phyloP scores from a whole-genome alignment of 1,140 invertebrate species.

The Polypedilum pembai region DNA sequence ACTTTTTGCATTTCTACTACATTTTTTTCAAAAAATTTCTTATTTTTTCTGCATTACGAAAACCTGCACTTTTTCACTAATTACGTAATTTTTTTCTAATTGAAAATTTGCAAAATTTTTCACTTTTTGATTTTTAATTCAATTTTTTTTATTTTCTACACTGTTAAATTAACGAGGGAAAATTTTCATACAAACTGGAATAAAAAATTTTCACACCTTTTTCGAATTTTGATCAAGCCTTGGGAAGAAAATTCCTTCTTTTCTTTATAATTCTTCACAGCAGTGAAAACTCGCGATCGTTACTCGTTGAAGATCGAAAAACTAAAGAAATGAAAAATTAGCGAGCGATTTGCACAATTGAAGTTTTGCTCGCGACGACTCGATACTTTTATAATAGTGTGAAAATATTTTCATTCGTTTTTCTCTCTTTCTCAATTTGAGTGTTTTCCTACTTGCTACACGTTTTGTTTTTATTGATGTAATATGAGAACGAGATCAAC shows the following conservation, averaged over 20 bases:
- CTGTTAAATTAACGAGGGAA: not conserved
- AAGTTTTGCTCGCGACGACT: constrained; percentile 4
- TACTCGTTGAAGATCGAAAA: constrained; percentile 20
- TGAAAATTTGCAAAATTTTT: not conserved
- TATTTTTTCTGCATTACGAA: not conserved
- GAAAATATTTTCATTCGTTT: not conserved
- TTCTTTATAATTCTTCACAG: not conserved
- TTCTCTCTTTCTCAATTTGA: not conserved
- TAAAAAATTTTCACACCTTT: not conserved
- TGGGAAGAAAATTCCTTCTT: not conserved
- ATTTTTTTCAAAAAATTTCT: not conserved
- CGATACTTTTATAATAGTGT: not conserved
- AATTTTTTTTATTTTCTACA: not conserved
- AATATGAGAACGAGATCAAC: not conserved
- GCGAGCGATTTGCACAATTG: constrained; percentile 9
- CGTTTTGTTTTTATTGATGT: not conserved
- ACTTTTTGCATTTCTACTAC: not conserved
- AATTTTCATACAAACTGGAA: not conserved
- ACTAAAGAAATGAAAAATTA: constrained; percentile 26
- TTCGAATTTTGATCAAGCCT: not conserved
- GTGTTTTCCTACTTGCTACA: not conserved
- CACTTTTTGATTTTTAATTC: not conserved
- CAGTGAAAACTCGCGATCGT: not conserved
- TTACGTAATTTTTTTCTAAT: constrained; percentile 27
- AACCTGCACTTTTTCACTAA: constrained; percentile 20